These are phyloP conservation scores for Archocentrus centrarchus DNA, from an alignment of 2,113 vertebrate species.

Conservation along the genomic window DNA sequence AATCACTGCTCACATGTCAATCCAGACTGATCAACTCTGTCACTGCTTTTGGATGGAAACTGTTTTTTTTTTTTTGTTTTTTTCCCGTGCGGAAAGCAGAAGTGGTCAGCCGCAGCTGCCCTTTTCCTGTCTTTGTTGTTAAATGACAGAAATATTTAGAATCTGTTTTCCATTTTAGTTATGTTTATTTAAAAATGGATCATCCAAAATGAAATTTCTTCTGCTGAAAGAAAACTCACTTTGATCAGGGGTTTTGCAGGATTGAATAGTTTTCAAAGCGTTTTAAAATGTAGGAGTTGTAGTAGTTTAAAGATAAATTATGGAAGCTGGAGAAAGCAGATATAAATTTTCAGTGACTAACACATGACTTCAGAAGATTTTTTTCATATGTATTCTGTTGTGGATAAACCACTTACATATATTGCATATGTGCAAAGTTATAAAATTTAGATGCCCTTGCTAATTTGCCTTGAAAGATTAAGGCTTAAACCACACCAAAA, in stretches of 20 bases:
- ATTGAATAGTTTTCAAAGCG: background rate
- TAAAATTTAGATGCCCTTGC: background rate
- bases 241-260: background rate
- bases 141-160: slow-evolving; percentile 2
- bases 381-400: background rate
- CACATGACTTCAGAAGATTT: background rate
- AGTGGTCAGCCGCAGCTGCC: slow-evolving; percentile 36
- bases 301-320: background rate
- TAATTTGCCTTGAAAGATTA: background rate
- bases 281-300: background rate
- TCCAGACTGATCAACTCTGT: slow-evolving; percentile 44
- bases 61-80: background rate
- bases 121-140: slow-evolving; percentile 23
- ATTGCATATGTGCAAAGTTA: background rate
- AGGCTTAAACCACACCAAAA: background rate
- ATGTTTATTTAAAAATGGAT: slow-evolving; percentile 8
- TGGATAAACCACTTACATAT: background rate
- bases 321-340: background rate
- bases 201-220: background rate
- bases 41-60: slow-evolving; percentile 34
- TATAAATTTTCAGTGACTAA: background rate
- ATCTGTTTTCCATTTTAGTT: slow-evolving; percentile 33
- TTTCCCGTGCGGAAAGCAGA: slow-evolving; percentile 9
- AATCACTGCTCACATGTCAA: slow-evolving; percentile 52
- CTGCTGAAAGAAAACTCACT: background rate